A percentile compares a stretch with the other conserved stretches of the same genome.
These are phyloP conservation scores for Pantala flavescens DNA, from an alignment of 1,140 invertebrate species.

Conservation along the genomic window DNA sequence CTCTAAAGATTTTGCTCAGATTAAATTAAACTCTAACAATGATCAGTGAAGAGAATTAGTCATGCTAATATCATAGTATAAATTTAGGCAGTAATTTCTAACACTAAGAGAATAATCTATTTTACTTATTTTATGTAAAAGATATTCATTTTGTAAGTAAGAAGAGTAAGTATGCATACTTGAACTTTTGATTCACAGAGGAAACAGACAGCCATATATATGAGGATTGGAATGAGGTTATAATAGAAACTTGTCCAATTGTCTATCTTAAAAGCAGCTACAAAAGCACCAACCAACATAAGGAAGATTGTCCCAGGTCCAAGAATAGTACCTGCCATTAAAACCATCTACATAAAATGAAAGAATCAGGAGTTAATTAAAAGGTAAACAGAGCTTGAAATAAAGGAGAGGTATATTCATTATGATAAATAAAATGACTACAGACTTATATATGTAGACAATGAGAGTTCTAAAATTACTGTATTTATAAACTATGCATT, in stretches of 20 bases:
- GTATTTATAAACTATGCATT: background rate
- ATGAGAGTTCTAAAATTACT: background rate
- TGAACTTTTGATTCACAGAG: conserved; percentile 36
- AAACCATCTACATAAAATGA: conserved; percentile 30
- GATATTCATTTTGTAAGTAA: background rate
- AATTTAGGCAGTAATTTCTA: too few relatives aligned
- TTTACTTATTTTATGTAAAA: background rate
- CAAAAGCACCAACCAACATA: conserved; percentile 49
- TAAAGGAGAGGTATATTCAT: background rate
- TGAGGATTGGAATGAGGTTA: conserved; percentile 37
- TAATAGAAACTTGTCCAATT: conserved; percentile 38
- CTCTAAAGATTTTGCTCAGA: too few relatives aligned
- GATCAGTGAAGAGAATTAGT: too few relatives aligned
- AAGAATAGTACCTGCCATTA: conserved; percentile 45
- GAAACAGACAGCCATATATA: conserved; percentile 40
- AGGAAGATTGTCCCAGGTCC: conserved; percentile 54
- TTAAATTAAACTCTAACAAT: too few relatives aligned
- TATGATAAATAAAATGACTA: too few relatives aligned
- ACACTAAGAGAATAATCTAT: too few relatives aligned
- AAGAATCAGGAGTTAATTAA: background rate
- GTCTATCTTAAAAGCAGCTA: conserved; percentile 42
- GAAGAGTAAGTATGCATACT: conserved; percentile 23
- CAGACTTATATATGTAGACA: too few relatives aligned
- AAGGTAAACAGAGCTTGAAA: conserved; percentile 13
- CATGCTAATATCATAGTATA: too few relatives aligned